These are phyloP conservation scores for Tinea semifulvella DNA, from an alignment of 2,888 invertebrate genomes.

Conservation along the genomic window DNA sequence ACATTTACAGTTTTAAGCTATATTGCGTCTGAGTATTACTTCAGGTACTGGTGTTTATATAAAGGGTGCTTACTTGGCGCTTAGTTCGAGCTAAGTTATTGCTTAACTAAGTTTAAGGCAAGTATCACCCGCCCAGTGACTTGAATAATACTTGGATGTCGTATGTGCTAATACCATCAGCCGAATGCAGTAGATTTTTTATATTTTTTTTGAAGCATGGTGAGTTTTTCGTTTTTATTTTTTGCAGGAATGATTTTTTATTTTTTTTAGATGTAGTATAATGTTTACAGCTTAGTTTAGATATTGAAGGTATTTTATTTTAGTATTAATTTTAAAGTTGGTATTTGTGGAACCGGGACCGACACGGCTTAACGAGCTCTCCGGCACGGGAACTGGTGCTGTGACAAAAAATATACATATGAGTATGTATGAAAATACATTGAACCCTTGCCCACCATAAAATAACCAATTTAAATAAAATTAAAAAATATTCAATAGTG, in stretches of 20 bases:
- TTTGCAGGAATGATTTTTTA: constrained; percentile 22
- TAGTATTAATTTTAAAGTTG: too few relatives aligned
- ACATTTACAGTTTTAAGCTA: constrained; percentile 42
- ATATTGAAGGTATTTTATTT: too few relatives aligned
- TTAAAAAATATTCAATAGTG: too few relatives aligned
- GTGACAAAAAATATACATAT: too few relatives aligned
- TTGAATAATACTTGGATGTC: constrained; percentile 90
- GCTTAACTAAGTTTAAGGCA: constrained; percentile 8
- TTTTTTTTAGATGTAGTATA: constrained; percentile 21
- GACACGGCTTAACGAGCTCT: too few relatives aligned
- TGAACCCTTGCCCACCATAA: too few relatives aligned
- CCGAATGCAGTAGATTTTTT: constrained; percentile 18
- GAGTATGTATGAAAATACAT: too few relatives aligned
- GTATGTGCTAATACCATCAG: constrained; percentile 41
- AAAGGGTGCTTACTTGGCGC: constrained; percentile 22
- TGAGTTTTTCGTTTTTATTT: constrained; percentile 27
- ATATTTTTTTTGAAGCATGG: constrained; percentile 32
- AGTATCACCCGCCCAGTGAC: constrained; percentile 76
- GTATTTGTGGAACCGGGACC: too few relatives aligned
- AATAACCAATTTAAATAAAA: too few relatives aligned
- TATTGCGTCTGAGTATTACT: constrained; percentile 96
- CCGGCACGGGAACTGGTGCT: too few relatives aligned
- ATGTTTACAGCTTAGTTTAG: too few relatives aligned
- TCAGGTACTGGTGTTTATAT: constrained; percentile 92
- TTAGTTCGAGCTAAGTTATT: background rate